Base-by-base conservation (phyloP, 2,113 vertebrate species). In the Ceyx cyanopectus region DNA sequence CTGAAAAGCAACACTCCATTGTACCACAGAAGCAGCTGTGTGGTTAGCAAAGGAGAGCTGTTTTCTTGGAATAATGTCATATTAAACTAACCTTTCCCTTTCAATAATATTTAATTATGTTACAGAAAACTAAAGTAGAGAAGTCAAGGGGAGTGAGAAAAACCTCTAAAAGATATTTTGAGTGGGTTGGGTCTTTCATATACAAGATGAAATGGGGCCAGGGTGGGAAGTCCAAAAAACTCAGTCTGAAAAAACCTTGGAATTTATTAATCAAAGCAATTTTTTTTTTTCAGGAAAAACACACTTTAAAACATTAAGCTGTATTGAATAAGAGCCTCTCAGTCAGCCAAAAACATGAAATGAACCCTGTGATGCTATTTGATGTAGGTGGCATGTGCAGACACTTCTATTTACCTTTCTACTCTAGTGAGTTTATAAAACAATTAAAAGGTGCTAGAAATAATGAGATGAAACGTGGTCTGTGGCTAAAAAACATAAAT, bases 331-430 rank as follows among this genome's bases (percentile, higher is more conserved):
- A 91, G 56, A 92, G 45, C 2, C 3, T 78, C 19, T 73, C 34
- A 89, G 81, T 73, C 66, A 85, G 81, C 78, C 75, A 76, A 91
- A 91, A 93, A 72, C 11, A 7, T 87, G 81, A 89, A 89, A 51
- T 82, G 79, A 94, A 91, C 62, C 70, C 70, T 51, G 82, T 63
- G 84, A 85, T 85, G 51, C 75, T 91, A 82, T 93, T 94, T 96
- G 84, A 89, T 45, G 79, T 73, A 75, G 14, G 85, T 94, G 94
- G 86, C 78, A 82, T 69, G 67, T 4, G 0, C 29, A 77, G 67
- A 80, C 56, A 32, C 63, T 94, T 51, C 17, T 88, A 58, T 90
- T 92, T 93, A 63, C 66, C 56, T 84, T 91, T 92, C 67, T 72
- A 63, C 81, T 86, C 50, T 53, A 68, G 46, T 73, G 89, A 66